Evolutionary conservation across 2,113 vertebrate genomes (phyloP), one percentile per base, ranked within the genome.

Genomic region (Lates calcarifer): DNA sequence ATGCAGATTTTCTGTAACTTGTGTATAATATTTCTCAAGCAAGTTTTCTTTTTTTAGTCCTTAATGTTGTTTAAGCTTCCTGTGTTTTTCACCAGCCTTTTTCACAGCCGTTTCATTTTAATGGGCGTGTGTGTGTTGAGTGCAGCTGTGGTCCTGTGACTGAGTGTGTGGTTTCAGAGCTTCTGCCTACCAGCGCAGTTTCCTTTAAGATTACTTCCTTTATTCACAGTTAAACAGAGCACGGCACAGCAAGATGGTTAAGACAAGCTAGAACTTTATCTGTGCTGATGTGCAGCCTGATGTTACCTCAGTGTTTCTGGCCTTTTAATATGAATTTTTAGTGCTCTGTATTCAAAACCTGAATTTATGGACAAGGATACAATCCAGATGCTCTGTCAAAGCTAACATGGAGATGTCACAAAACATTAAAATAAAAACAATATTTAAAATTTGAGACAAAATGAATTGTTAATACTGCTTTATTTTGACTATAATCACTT

Each of bases 141-240:
- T 13, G 41, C 69, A 33, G 33, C 37, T 57, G 37, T 57, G 24
- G 53, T 71, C 68, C 35, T 43, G 26, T 71, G 53, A 71, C 51
- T 41, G 39, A 28, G 22, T 14, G 18, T 86, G 75, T 67, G 83
- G 79, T 91, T 79, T 22, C 62, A 69, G 3, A 60, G 24, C 35
- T 11, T 24, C 65, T 84, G 72, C 66, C 63, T 71, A 9, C 60
- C 51, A 64, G n/a, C 2, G 5, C 24, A 6, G 26, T 74, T 86
- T 89, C 68, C 69, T 85, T 31, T n/a, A 15, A 33, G 2, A 39
- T 47, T 0, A 89, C 84, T 91, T 91, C 89, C 82, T 49, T 47
- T 77, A 56, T 55, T 4, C 18, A 35, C 11, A 39, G 18, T 49
- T 17, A 49, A 56, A 49, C 10, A 28, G 13, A 35, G 18, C 22